A percentile compares a stretch with the other conserved stretches of the same genome.
Conservation (phyloP, 1,140 invertebrate species). For the Zaprionus vittiger region DNA sequence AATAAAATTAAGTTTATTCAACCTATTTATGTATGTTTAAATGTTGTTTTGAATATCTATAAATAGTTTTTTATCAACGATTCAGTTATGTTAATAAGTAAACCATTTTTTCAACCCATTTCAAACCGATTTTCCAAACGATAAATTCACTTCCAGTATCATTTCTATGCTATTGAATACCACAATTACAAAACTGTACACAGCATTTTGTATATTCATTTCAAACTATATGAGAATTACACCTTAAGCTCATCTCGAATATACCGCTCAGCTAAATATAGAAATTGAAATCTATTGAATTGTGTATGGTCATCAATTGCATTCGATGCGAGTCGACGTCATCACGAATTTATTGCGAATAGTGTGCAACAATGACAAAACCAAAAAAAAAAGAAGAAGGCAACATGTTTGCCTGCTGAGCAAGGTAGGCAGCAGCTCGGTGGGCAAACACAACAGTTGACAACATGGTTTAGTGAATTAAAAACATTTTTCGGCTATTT, state of each 20-base stretch:
- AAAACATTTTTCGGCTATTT: slow-evolving; percentile 60
- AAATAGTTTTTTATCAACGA: neutral
- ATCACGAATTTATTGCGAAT: slow-evolving; percentile 32
- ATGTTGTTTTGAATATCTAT: slow-evolving; percentile 34
- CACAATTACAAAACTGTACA: too few relatives aligned
- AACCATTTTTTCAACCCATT: too few relatives aligned
- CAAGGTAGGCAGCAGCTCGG: neutral
- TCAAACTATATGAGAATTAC: too few relatives aligned
- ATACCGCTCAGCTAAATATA: neutral
- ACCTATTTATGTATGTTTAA: too few relatives aligned
- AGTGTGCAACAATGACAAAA: neutral
- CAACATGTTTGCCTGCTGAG: slow-evolving; percentile 15
- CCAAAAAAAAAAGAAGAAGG: neutral
- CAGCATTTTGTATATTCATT: too few relatives aligned
- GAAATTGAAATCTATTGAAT: slow-evolving; percentile 34
- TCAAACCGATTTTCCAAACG: too few relatives aligned
- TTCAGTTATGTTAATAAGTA: too few relatives aligned
- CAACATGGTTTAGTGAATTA: slow-evolving; percentile 61
- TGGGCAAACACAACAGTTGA: slow-evolving; percentile 4
- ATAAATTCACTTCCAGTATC: too few relatives aligned
- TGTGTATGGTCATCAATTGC: slow-evolving; percentile 17
- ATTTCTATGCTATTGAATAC: too few relatives aligned
- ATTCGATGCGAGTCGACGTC: slow-evolving; percentile 13
- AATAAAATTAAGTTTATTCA: too few relatives aligned
- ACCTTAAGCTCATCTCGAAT: neutral